Evolutionary conservation across 2,888 invertebrate genomes (phyloP).

Genomic region (Cotesia congregata): DNA sequence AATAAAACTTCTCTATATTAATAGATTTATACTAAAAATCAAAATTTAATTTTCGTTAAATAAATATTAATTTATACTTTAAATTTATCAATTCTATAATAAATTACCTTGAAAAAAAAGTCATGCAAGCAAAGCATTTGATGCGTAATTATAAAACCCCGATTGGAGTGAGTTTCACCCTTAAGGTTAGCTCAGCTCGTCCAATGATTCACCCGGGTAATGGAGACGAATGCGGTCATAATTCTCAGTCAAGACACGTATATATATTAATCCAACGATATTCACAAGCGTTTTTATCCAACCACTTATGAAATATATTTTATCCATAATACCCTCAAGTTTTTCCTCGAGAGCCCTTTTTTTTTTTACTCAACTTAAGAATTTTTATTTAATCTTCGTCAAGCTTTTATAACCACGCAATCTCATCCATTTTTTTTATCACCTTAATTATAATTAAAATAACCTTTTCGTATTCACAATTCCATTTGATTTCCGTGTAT

Average conservation of each 20-base stretch:
- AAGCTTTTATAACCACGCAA: background rate
- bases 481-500: background rate
- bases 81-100: too few species aligned
- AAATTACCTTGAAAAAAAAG: too few species aligned
- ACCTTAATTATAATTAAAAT: background rate
- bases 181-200: constrained; percentile 56
- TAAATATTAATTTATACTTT: background rate
- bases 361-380: background rate
- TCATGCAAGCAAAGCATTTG: background rate
- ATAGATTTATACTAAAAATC: background rate
- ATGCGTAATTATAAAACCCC: constrained; percentile 51
- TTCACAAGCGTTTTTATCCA: constrained; percentile 16
- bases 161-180: constrained; percentile 55
- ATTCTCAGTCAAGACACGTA: constrained; percentile 56
- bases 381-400: background rate
- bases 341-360: background rate
- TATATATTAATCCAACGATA: constrained; percentile 2
- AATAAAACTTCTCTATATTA: background rate
- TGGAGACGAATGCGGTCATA: constrained; percentile 67
- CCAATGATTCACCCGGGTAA: constrained; percentile 65
- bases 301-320: constrained; percentile 14
- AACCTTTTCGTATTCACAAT: background rate
- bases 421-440: background rate
- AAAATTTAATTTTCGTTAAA: background rate
- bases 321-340: constrained; percentile 5